A percentile compares a stretch with the other conserved stretches of the same genome.
Evolutionary conservation across 2,797 vertebrate genomes (phyloP).

Genomic region (Chrosomus eos): DNA sequence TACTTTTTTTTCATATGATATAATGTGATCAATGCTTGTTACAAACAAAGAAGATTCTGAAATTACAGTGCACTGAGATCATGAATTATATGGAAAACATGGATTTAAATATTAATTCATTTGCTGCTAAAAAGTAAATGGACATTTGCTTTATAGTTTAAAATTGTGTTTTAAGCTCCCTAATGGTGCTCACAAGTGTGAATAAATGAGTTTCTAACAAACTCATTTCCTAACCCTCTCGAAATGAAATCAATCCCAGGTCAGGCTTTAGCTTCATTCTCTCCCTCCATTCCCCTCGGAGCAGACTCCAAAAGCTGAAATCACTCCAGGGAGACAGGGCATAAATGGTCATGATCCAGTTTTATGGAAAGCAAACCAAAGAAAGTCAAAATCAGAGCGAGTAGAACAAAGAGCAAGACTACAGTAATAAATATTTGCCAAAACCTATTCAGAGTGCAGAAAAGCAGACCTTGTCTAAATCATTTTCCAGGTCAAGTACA

Average conservation of each 20-base stretch:
- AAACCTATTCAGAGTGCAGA: conserved; percentile 8
- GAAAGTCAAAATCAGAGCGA: conserved; percentile 18
- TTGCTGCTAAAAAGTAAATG: too few relatives aligned
- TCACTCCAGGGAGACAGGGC: conserved; percentile 33
- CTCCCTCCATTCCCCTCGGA: background rate
- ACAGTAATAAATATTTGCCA: conserved; percentile 38
- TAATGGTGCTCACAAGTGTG: background rate
- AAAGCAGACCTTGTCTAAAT: conserved; percentile 18
- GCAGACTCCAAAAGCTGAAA: conserved; percentile 19
- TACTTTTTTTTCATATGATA: conserved; percentile 37
- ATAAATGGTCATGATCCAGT: conserved; percentile 28
- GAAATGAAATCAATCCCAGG: conserved; percentile 8
- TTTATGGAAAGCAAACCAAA: conserved; percentile 44
- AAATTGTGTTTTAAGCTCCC: background rate
- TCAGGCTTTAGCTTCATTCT: conserved; percentile 17
- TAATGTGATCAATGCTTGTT: conserved; percentile 42
- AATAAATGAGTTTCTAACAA: conserved; percentile 12
- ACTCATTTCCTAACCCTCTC: background rate
- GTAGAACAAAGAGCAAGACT: conserved; percentile 28
- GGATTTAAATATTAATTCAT: conserved; percentile 1
- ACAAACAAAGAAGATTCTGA: conserved; percentile 39
- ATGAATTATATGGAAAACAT: background rate
- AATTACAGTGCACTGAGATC: conserved; percentile 16
- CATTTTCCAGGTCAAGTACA: conserved; percentile 15
- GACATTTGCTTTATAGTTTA: background rate